Percentiles rank a stretch among this genome's conserved stretches.
Evolutionary conservation across 2,113 vertebrate genomes (phyloP).

Genomic region (Phrynocephalus versicolor): DNA sequence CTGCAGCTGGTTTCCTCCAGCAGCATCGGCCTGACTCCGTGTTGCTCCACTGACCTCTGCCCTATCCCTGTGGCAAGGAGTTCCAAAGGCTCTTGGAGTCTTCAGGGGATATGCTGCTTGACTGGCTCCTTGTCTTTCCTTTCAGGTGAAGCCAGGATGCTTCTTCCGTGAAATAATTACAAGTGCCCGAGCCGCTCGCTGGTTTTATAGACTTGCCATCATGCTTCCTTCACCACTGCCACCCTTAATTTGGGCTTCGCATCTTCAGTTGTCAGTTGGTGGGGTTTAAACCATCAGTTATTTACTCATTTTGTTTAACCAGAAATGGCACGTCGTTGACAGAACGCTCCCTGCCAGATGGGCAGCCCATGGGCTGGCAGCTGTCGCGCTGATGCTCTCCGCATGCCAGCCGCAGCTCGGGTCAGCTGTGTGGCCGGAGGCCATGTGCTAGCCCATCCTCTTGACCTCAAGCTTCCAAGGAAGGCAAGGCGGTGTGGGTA

Average conservation of each 20-base stretch:
- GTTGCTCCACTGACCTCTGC: accelerated
- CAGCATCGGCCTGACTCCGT: no score
- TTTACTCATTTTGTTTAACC: background rate
- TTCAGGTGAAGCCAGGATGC: background rate
- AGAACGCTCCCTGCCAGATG: background rate
- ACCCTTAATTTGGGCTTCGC: background rate
- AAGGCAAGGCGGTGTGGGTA: background rate
- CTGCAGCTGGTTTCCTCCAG: background rate
- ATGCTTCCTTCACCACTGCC: background rate
- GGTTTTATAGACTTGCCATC: background rate
- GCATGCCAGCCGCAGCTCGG: background rate
- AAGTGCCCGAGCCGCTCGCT: background rate
- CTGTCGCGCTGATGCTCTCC: no score
- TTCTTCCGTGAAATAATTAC: background rate
- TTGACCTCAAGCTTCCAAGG: background rate
- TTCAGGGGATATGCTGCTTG: no score
- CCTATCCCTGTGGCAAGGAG: background rate
- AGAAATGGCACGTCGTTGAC: background rate
- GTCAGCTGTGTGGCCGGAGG: background rate
- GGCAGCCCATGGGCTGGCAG: background rate
- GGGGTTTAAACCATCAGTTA: background rate
- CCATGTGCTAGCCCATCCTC: no score
- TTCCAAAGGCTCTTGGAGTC: background rate
- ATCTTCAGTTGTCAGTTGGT: background rate
- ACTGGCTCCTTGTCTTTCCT: no score